Conservation (phyloP, 1,140 invertebrate genomes). For the Archegozetes longisetosus region DNA sequence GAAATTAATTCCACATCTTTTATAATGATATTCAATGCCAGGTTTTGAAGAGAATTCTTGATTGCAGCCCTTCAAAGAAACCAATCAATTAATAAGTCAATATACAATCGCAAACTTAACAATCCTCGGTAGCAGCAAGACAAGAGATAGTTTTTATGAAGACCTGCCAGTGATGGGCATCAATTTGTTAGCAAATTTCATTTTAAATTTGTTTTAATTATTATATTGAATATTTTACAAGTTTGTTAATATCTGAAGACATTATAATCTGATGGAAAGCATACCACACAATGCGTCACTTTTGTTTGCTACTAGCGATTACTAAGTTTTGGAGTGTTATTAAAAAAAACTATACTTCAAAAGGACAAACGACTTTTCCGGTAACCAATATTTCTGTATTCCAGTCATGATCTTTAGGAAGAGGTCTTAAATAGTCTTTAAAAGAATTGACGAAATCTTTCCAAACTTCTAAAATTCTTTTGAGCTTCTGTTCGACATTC, state of each 20-base stretch:
- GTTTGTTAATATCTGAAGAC: too few relatives aligned
- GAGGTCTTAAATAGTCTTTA: neutral
- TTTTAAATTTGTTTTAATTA: too few relatives aligned
- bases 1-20: neutral
- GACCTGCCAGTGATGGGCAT: too few relatives aligned
- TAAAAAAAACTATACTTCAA: neutral
- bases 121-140: too few relatives aligned
- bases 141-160: too few relatives aligned
- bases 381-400: neutral
- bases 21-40: neutral
- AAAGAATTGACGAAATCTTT: neutral
- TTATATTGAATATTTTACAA: too few relatives aligned
- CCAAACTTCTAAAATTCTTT: neutral
- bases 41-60: neutral
- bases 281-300: too few relatives aligned
- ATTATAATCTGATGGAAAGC: too few relatives aligned
- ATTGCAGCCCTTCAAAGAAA: neutral
- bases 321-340: neutral
- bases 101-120: too few relatives aligned
- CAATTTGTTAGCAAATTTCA: too few relatives aligned
- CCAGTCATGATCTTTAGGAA: neutral
- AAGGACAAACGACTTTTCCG: neutral
- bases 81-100: neutral
- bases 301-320: too few relatives aligned
- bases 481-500: neutral